Evolutionary conservation across 1,140 invertebrate genomes (phyloP), one percentile per base, ranked within the genome.

Genomic region (Dufourea novaeangliae): DNA sequence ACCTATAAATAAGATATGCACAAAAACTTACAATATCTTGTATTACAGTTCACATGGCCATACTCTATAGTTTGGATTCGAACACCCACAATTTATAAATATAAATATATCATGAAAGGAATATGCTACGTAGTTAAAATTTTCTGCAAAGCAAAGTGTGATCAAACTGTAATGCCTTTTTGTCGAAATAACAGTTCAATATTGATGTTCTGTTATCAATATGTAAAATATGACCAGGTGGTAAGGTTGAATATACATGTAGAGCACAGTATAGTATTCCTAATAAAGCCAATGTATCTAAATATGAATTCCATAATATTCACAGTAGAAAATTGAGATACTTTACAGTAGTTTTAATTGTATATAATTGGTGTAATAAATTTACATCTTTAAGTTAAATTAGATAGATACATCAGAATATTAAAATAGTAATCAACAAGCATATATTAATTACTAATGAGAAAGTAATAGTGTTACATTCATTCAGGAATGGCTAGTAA

Each of bases 11-110:
- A 73, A 78, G 70, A 81, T 85, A 81, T 79, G 56, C 79, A 85
- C 80, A 85, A 82, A 82, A 86, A 85, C 76, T 84, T 85, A 86
- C 79, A 85, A 80, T 75, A 69, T 79, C 54, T 54, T 82, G 72
- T 63, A 50, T 83, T 80, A 68, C 20, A 64, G 25, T 50, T 34
- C 82, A 83, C 82, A n/a, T 78, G 75, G 75, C 82, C 82, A 83
- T 79, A 83, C 27, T 79, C 32, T 77, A 68, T 52, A 64, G 44
- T 57, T 12, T 57, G 25, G 41, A 69, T 52, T 17, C 44, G 22
- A 52, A 73, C 10, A 57, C 20, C 27, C 39, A 7, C 34, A n/a
- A 29, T 27, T 39, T 62, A 6, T n/a, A 20, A 20, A 44, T 29
- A 52, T 76, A 10, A 39, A 25, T 50, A 44, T 41, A 61, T 4